Percentiles rank a stretch among this genome's conserved stretches.
phyloP scores from a whole-genome alignment of 53 echinoderm and acorn worm species.

The Pentamera pediparva region DNA sequence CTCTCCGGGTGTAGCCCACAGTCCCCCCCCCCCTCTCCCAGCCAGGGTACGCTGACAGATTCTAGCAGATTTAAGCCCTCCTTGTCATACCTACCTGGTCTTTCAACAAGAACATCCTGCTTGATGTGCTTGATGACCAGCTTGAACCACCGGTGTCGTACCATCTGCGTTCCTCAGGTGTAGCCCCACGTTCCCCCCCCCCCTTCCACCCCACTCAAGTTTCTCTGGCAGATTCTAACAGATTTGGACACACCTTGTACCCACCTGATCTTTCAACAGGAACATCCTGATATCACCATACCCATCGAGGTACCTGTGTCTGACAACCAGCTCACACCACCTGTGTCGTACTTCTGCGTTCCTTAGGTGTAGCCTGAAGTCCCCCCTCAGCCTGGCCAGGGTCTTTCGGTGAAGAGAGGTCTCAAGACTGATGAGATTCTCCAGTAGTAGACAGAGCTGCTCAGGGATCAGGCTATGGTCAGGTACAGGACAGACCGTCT shows the following conservation, averaged over 20 bases:
- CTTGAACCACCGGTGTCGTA: constrained; percentile 89
- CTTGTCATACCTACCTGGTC: constrained; percentile 87
- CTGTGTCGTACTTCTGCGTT: constrained; percentile 80
- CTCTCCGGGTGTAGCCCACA: too few relatives aligned
- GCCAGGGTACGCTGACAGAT: too few relatives aligned
- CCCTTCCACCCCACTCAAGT: too few relatives aligned
- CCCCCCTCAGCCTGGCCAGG: constrained; percentile 43
- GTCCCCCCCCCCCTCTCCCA: too few relatives aligned
- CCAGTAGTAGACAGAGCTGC: constrained; percentile 62
- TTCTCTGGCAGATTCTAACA: background rate
- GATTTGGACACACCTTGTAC: background rate
- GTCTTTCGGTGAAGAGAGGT: constrained; percentile 42
- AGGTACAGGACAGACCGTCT: background rate
- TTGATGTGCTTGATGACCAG: constrained; percentile 64
- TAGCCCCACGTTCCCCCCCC: constrained; percentile 49
- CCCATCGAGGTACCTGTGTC: constrained; percentile 50
- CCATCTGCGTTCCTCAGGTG: constrained; percentile 57
- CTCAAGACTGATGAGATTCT: constrained; percentile 42
- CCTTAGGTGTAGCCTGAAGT: constrained; percentile 42
- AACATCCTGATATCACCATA: constrained; percentile 72
- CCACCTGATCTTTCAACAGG: constrained; percentile 80
- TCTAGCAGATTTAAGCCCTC: too few relatives aligned
- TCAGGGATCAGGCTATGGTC: constrained; percentile 52
- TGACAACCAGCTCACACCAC: constrained; percentile 88
- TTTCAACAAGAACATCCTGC: constrained; percentile 63